Evolutionary conservation across 2,888 invertebrate species (phyloP).

Genomic region (Perithous albicinctus): DNA sequence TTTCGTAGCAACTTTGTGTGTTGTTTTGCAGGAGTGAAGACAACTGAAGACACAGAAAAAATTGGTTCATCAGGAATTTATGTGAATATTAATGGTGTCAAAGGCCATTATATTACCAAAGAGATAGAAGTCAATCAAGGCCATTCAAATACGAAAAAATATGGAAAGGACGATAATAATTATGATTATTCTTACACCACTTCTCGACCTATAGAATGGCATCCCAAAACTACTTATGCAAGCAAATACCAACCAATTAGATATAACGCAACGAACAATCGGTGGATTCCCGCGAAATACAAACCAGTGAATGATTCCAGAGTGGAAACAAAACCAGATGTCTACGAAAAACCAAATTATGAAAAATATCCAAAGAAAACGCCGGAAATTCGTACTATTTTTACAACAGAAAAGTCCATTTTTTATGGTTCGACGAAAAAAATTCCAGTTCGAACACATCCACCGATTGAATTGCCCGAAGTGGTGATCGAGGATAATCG

Average conservation of each 20-base stretch:
- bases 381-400: background rate
- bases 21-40: conserved; percentile 31
- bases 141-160: conserved; percentile 74
- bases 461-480: conserved; percentile 62
- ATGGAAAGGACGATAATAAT: conserved; percentile 50
- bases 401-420: conserved; percentile 19
- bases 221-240: conserved; percentile 41
- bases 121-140: conserved; percentile 76
- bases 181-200: conserved; percentile 18
- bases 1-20: background rate
- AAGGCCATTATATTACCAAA: conserved; percentile 75
- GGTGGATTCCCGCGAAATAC: conserved; percentile 58
- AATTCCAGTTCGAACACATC: background rate
- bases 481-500: conserved; percentile 71
- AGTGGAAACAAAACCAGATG: conserved; percentile 1
- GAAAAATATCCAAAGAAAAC: conserved; percentile 22
- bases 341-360: conserved; percentile 34
- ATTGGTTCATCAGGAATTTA: conserved; percentile 68
- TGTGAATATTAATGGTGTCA: conserved; percentile 72
- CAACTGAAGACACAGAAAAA: conserved; percentile 2
- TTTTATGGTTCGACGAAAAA: background rate
- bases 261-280: conserved; percentile 32
- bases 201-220: conserved; percentile 5
- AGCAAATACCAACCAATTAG: conserved; percentile 29
- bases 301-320: conserved; percentile 48